Conservation (phyloP, 2,888 invertebrate species). For the Hyalella azteca region DNA sequence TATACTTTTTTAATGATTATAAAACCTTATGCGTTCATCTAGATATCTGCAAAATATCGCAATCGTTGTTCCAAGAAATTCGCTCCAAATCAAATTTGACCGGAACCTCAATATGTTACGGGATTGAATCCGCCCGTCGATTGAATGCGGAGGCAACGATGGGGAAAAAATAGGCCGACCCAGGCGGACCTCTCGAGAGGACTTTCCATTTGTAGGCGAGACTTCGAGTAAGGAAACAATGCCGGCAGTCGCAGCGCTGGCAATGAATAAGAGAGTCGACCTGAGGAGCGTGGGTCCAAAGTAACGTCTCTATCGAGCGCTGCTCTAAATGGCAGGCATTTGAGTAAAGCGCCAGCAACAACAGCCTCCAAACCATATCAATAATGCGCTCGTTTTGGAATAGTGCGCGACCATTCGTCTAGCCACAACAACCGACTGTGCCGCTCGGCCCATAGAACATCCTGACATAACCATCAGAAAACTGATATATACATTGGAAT, state of each 20-base stretch:
- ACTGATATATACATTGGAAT: too few species aligned
- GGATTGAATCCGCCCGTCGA: not conserved
- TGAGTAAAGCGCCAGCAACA: not conserved
- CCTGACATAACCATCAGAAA: too few species aligned
- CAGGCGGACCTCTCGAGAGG: not conserved
- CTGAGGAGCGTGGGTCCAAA: slow-evolving; percentile 25
- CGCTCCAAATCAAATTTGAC: slow-evolving; percentile 15
- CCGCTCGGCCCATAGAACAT: too few species aligned
- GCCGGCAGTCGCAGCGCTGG: not conserved
- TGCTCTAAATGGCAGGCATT: slow-evolving; percentile 12
- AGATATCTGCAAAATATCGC: too few species aligned
- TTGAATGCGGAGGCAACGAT: not conserved
- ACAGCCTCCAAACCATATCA: slow-evolving; percentile 8
- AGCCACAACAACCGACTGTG: not conserved
- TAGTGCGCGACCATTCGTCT: not conserved
- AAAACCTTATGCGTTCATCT: too few species aligned
- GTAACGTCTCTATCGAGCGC: slow-evolving; percentile 30
- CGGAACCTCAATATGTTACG: not conserved
- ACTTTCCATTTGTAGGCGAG: slow-evolving; percentile 19
- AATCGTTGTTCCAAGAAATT: too few species aligned
- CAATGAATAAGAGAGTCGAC: slow-evolving; percentile 37
- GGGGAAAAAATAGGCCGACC: slow-evolving; percentile 15
- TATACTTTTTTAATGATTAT: too few species aligned
- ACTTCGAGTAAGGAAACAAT: slow-evolving; percentile 25
- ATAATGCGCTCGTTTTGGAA: slow-evolving; percentile 22